Evolutionary conservation across 1,140 invertebrate species (phyloP), one percentile per base, ranked within the genome.

Genomic region (Saccostrea glomerata): DNA sequence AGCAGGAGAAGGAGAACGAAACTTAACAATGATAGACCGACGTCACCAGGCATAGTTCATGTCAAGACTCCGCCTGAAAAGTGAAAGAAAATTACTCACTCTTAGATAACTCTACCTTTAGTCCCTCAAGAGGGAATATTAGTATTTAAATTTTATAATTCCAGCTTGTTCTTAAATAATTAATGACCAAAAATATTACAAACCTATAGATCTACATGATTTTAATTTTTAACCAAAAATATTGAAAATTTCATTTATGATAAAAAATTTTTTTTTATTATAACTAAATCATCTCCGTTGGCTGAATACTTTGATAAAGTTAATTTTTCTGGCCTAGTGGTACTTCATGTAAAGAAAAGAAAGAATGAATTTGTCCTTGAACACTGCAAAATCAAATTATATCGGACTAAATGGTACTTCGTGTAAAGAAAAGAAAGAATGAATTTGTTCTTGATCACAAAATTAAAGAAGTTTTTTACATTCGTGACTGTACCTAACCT

Each of bases 11-110:
- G 12, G 25, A 77, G 70, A 15, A 30, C 23, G 12, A 77, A 12
- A 6, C 23, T 30, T 30, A 25, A 77, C 70, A 77, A 23, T 6
- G 30, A 4, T 23, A 30, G 25, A 6, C 70, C 13, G 11, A 15
- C 70, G 70, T 77, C 70, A 77, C 2, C 30, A 77, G 13, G 13
- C 70, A 77, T 77, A 13, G 23, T 25, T 77, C 70, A 77, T 77
- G 25, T 77, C 25, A 77, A 17, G 25, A 30, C 11, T n/a, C 60
- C 60, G 11, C 30, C 23, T 30, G 25, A 36, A 5, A 77, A 77
- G 13, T 36, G 17, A 77, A 77, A 77, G 17, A 63, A 20, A 63
- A 63, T 1, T 36, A 36, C 30, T 47, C 47, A 47, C 47, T 7
- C 47, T 47, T 47, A 7, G 47, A 47, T 47, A 36, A 7, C 47